A percentile compares a stretch with the other conserved stretches of the same genome.
phyloP scores from a whole-genome alignment of 2,113 vertebrate genomes.

The rat (Rattus norvegicus) region GRCr8 NC_086020.1:120617501-120618000 shows the following conservation, averaged over 20 bases:
- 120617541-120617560: constrained; percentile 59
- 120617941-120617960: too few relatives aligned
- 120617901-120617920: too few relatives aligned
- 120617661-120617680: constrained; percentile 57
- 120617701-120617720: constrained; percentile 51
- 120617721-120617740: constrained; percentile 57
- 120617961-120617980: constrained; percentile 60
- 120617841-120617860: too few relatives aligned
- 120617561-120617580: constrained; percentile 51
- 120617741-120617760: too few relatives aligned
- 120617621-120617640: constrained; percentile 64
- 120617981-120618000: constrained; percentile 57
- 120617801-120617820: too few relatives aligned
- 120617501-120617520: constrained; percentile 33
- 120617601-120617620: constrained; percentile 14
- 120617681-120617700: background rate
- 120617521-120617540: constrained; percentile 48
- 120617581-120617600: constrained; percentile 31
- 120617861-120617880: too few relatives aligned
- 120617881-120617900: too few relatives aligned
- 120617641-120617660: constrained; percentile 64
- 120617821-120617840: too few relatives aligned
- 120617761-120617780: too few relatives aligned
- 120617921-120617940: too few relatives aligned
- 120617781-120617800: too few relatives aligned